These are phyloP conservation scores for Enteromius trimaculatus DNA, from an alignment of 2,797 vertebrate species.

Conservation along the genomic window DNA sequence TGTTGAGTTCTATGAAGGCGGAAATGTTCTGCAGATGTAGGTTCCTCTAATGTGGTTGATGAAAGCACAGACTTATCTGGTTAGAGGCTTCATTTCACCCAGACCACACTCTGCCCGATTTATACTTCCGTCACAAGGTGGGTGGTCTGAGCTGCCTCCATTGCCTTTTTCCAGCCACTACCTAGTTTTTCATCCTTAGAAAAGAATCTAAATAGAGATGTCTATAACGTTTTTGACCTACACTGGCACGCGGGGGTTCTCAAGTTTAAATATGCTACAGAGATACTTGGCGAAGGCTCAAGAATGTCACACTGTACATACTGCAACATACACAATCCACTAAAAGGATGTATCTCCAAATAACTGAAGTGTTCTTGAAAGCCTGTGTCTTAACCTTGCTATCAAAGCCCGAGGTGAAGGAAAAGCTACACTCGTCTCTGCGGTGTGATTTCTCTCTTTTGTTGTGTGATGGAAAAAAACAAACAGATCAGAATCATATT, in stretches of 20 bases:
- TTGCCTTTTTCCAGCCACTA: constrained; percentile 58
- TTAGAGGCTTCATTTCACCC: constrained; percentile 72
- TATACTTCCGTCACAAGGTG: constrained; percentile 68
- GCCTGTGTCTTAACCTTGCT: neutral
- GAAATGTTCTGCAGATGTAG: constrained; percentile 81
- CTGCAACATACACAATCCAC: constrained; percentile 21
- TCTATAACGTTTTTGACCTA: constrained; percentile 33
- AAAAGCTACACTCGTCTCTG: neutral
- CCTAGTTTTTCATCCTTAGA: constrained; percentile 62
- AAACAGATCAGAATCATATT: constrained; percentile 16
- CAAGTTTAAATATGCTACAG: constrained; percentile 28
- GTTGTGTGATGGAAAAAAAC: constrained; percentile 18
- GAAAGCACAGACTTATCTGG: constrained; percentile 81
- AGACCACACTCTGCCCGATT: constrained; percentile 68
- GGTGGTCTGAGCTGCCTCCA: constrained; percentile 72
- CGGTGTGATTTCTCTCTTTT: constrained; percentile 4
- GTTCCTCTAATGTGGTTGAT: constrained; percentile 79
- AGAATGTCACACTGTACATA: constrained; percentile 25
- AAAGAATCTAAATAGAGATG: constrained; percentile 63
- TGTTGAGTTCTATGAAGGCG: constrained; percentile 70
- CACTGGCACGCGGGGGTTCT: constrained; percentile 30
- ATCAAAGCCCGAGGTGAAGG: neutral
- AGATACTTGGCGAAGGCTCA: constrained; percentile 28
- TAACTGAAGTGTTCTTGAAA: constrained; percentile 29
- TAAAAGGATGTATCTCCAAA: constrained; percentile 11